Conservation (phyloP, 1,140 invertebrate genomes). For the Conus betulinus region DNA sequence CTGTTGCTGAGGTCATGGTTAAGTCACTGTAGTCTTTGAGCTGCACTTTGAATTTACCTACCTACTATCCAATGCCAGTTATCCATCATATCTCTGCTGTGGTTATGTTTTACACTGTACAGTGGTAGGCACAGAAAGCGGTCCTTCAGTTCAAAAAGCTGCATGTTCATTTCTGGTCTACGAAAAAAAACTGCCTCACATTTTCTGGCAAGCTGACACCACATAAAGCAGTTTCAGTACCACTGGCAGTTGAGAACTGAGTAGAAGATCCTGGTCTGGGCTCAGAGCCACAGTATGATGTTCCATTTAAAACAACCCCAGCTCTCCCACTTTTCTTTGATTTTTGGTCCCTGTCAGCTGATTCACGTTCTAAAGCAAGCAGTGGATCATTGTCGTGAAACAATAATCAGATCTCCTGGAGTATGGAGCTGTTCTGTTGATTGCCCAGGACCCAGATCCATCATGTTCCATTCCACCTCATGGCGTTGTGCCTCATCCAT, state of each 20-base stretch:
- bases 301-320: background rate
- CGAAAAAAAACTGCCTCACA: background rate
- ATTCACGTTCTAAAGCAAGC: slow-evolving; percentile 40
- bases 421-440: background rate
- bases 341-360: background rate
- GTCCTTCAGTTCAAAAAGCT: slow-evolving; percentile 19
- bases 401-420: slow-evolving; percentile 47
- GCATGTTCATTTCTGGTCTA: background rate
- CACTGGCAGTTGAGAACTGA: background rate
- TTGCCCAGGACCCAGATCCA: slow-evolving; percentile 38
- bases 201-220: background rate
- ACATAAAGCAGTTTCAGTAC: too few relatives aligned
- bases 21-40: slow-evolving; percentile 36
- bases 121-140: slow-evolving; percentile 52
- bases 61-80: slow-evolving; percentile 55
- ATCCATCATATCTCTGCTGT: slow-evolving; percentile 19
- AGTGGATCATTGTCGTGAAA: slow-evolving; percentile 52
- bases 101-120: background rate
- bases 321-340: background rate
- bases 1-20: background rate
- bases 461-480: slow-evolving; percentile 68
- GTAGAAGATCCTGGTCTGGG: background rate
- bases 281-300: background rate
- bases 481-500: slow-evolving; percentile 59
- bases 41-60: slow-evolving; percentile 57